Evolutionary conservation across 1,140 invertebrate species (phyloP).

Genomic region (Araneus ventricosus): DNA sequence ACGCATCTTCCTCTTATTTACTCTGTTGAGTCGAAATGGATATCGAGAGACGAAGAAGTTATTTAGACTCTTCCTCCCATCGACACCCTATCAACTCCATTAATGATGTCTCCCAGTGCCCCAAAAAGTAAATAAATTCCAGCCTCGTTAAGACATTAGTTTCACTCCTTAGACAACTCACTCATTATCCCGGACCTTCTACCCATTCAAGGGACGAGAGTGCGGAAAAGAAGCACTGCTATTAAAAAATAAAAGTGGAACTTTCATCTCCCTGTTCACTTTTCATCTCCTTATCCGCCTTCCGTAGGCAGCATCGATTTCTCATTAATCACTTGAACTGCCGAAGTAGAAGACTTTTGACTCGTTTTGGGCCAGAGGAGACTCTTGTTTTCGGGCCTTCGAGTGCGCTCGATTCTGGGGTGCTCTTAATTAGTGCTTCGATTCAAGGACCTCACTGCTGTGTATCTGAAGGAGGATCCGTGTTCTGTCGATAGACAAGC

Average conservation of each 20-base stretch:
- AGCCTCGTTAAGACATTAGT: constrained; percentile 58
- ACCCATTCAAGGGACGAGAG: neutral
- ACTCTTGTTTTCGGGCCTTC: constrained; percentile 45
- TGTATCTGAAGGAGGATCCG: neutral
- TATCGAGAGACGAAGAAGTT: neutral
- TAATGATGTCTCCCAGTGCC: constrained; percentile 25
- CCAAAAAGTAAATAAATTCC: constrained; percentile 44
- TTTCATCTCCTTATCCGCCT: constrained; percentile 57
- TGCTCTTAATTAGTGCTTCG: constrained; percentile 49
- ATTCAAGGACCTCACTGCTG: neutral
- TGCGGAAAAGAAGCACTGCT: too few species aligned
- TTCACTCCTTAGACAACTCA: constrained; percentile 28
- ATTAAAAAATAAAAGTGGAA: neutral
- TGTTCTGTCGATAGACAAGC: neutral
- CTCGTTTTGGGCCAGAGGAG: neutral
- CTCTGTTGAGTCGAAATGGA: neutral
- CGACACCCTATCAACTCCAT: constrained; percentile 19
- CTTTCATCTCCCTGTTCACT: constrained; percentile 60
- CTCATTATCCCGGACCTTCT: constrained; percentile 27
- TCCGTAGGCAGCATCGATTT: constrained; percentile 44
- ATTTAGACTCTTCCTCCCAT: neutral
- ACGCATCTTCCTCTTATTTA: neutral
- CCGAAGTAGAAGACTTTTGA: constrained; percentile 50
- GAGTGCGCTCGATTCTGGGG: neutral
- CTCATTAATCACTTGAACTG: constrained; percentile 64